Evolutionary conservation across 2,888 invertebrate genomes (phyloP).

Genomic region (Dendrolimus houi): DNA sequence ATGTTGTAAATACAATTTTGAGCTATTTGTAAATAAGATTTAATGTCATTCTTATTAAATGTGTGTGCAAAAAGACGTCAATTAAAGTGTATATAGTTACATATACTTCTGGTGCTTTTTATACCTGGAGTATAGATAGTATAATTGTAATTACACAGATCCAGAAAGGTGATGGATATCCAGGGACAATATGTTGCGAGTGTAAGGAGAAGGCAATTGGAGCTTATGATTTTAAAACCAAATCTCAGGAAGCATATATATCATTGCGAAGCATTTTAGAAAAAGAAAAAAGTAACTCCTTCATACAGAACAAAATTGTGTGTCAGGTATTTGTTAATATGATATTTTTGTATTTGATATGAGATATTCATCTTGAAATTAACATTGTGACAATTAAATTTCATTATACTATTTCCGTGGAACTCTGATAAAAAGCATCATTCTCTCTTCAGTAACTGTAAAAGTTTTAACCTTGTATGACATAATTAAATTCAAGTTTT

Average conservation of each 20-base stretch:
- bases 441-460: too few species aligned
- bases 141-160: conserved; percentile 29
- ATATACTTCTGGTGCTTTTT: not conserved
- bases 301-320: conserved; percentile 5
- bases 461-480: too few species aligned
- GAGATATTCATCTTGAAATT: too few species aligned
- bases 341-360: too few species aligned
- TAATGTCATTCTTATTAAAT: not conserved
- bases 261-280: conserved; percentile 37
- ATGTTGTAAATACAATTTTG: too few species aligned
- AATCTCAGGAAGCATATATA: conserved; percentile 46
- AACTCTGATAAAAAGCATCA: too few species aligned
- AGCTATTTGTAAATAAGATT: not conserved
- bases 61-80: not conserved
- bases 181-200: conserved; percentile 47
- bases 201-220: conserved; percentile 51
- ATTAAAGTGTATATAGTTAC: not conserved
- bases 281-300: conserved; percentile 26
- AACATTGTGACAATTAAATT: too few species aligned
- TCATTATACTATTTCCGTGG: too few species aligned
- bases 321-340: conserved; percentile 7
- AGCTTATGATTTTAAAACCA: conserved; percentile 56
- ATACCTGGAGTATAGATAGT: not conserved
- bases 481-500: too few species aligned
- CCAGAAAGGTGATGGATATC: conserved; percentile 52